Evolutionary conservation across 1,140 invertebrate genomes (phyloP).

Genomic region (Drosophila sturtevanti): DNA sequence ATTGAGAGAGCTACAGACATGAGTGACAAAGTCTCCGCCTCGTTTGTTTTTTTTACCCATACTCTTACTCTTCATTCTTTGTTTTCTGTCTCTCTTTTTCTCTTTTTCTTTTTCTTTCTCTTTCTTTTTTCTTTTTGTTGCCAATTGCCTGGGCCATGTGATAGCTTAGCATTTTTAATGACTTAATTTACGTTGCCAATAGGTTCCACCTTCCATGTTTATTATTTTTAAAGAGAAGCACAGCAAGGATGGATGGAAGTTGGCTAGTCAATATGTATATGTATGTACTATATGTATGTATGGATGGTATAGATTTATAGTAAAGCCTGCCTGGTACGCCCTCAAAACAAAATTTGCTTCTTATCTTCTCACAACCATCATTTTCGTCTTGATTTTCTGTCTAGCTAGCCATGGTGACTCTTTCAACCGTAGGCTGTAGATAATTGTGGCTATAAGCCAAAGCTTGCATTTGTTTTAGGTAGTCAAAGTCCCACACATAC

Average conservation of each 20-base stretch:
- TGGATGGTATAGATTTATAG: constrained; percentile 44
- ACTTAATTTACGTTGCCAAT: constrained; percentile 81
- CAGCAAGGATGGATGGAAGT: constrained; percentile 21
- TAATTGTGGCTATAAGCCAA: constrained; percentile 59
- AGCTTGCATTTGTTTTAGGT: constrained; percentile 47
- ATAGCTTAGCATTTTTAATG: constrained; percentile 78
- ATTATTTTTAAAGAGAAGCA: constrained; percentile 78
- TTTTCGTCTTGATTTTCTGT: constrained; percentile 45
- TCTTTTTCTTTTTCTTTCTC: no score
- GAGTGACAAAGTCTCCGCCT: constrained; percentile 66
- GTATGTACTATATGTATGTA: no score
- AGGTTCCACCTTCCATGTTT: constrained; percentile 79
- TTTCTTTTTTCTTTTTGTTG: constrained; percentile 3
- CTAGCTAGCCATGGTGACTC: constrained; percentile 50
- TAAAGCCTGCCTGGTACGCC: constrained; percentile 74
- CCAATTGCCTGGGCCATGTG: constrained; percentile 32
- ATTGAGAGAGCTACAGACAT: constrained; percentile 52
- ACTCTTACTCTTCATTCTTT: neutral
- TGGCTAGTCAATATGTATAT: constrained; percentile 57
- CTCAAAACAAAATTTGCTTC: constrained; percentile 64
- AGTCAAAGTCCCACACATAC: constrained; percentile 13
- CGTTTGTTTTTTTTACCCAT: constrained; percentile 38
- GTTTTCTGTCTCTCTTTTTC: neutral
- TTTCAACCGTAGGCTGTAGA: constrained; percentile 68
- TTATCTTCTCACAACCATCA: constrained; percentile 64